Base-by-base conservation (phyloP, 2,113 vertebrate genomes). In the Calidris pugnax region DNA sequence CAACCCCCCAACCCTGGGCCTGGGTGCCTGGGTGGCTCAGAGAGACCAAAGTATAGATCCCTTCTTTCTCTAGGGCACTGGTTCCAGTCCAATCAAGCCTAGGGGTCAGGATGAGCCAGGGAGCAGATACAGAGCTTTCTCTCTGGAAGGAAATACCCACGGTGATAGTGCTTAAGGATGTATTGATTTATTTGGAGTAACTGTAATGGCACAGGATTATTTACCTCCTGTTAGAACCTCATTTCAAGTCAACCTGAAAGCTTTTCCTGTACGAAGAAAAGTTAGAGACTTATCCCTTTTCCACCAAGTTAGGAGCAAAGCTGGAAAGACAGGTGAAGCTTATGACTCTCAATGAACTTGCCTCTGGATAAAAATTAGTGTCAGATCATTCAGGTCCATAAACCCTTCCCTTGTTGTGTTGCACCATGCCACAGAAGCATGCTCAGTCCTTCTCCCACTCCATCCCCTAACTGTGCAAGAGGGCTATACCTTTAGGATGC, bases 401-500 rank as follows among this genome's bases (percentile, higher is more conserved):
- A 87, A 66, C 30, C 6, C 9, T 71, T 67, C 64, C 60, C 35
- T 51, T 50, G 33, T 10, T 55, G 67, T 7, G 1, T 33, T 90
- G 32, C 63, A 77, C 23, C 22, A 30, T 41, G n/a, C 20, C 63
- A 82, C 57, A 80, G 50, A 76, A 37, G 39, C 11, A 32, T 72
- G 78, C 41, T 75, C 67, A 75, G 2, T 64, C 37, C 21, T 83
- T 66, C 23, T 73, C 63, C n/a, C 55, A 66, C 8, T 66, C 59
- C 28, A 33, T 16, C 16, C n/a, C 43, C n/a, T 32, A 90, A 55
- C 11, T 50, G 39, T 53, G 12, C 20, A 37, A 73, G 23, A 51
- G 23, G 19, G 4, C 11, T 85, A 11, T 82, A 98, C 97, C 96
- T 94, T 94, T 33, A 98, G 72, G 86, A 97, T 97, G 68, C 59